Percentiles rank a stretch among this genome's conserved stretches.
Evolutionary conservation across 2,113 vertebrate genomes (phyloP).

Genomic region (Triplophysa siluroides): DNA sequence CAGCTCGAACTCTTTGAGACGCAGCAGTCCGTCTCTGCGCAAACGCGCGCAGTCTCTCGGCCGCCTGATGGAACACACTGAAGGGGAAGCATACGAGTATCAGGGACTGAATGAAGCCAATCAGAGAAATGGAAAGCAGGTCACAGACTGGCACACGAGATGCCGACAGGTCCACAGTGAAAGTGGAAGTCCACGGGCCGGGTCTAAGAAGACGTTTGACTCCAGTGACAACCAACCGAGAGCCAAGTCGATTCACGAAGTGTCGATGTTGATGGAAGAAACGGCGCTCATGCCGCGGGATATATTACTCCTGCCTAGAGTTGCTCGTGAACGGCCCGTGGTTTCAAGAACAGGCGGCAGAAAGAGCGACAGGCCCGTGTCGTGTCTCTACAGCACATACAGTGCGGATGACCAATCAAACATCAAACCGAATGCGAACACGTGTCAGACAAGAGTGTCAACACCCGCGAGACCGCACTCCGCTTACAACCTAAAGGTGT

Average conservation of each 20-base stretch:
- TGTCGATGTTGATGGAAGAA: slow-evolving; percentile 24
- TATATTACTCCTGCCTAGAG: slow-evolving; percentile 18
- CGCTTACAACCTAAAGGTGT: slow-evolving; percentile 63
- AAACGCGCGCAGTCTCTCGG: slow-evolving; percentile 84
- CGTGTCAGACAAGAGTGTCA: too few species aligned
- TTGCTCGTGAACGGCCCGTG: not conserved
- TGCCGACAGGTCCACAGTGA: slow-evolving; percentile 70
- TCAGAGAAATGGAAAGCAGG: slow-evolving; percentile 66
- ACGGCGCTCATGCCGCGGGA: slow-evolving; percentile 34
- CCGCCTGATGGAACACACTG: slow-evolving; percentile 77
- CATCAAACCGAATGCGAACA: not conserved
- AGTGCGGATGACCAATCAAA: slow-evolving; percentile 61
- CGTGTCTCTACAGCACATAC: slow-evolving; percentile 64
- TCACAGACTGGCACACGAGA: slow-evolving; percentile 79
- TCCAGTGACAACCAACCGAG: slow-evolving; percentile 73
- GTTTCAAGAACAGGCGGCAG: slow-evolving; percentile 42
- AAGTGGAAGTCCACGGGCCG: slow-evolving; percentile 75
- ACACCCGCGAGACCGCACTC: slow-evolving; percentile 57
- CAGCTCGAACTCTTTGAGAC: slow-evolving; percentile 87
- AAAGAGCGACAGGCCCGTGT: slow-evolving; percentile 70
- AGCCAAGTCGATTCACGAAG: slow-evolving; percentile 77
- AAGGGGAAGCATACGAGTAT: slow-evolving; percentile 78
- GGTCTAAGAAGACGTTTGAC: slow-evolving; percentile 59
- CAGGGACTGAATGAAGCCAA: slow-evolving; percentile 67
- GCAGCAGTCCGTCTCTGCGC: slow-evolving; percentile 76